Evolutionary conservation across 1,140 invertebrate species (phyloP), one percentile per base, ranked within the genome.

Genomic region (Achroia grisella): DNA sequence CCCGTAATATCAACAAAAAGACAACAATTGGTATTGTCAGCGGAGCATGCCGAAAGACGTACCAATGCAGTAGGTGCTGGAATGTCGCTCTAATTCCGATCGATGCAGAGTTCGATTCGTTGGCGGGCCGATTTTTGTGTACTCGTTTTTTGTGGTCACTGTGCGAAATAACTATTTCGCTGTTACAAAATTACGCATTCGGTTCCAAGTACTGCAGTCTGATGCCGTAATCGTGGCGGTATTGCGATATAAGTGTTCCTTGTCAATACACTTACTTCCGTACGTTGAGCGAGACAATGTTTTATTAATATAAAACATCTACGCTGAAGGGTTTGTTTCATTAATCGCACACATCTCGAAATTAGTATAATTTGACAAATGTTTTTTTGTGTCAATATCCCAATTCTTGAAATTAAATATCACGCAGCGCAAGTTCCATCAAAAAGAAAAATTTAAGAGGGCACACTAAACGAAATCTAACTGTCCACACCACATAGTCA

Each of bases 1-100:
- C 70, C 77, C 53, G 76, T 73, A 79, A 76, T 80, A 72, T 79
- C 61, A 71, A 73, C 71, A 81, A 84, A 81, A 75, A 78, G 71
- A 77, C 57, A 64, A 78, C 62, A 56, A 69, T 59, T 52, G 40
- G 44, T 46, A 55, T 57, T 66, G 60, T 50, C 65, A 56, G 41
- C 48, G 53, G 44, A 62, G 55, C 63, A 62, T 55, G 60, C 54
- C 42, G 54, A 48, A 65, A 58, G 56, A 34, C 48, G 55, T 51
- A 41, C 44, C 39, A 23, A 35, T 36, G 31, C 27, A 29, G 14
- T 14, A 13, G 31, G 48, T 12, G 40, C 30, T 17, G 55, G 32
- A 71, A 49, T 63, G 14, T 57, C 52, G 39, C 30, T 56, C 69
- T 62, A 62, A 65, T 63, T 48, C 32, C 39, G 10, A 51, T 42